A percentile compares a stretch with the other conserved stretches of the same genome.
These are phyloP conservation scores for Podarcis raffonei DNA, from an alignment of 2,113 vertebrate species.

Conservation along the genomic window DNA sequence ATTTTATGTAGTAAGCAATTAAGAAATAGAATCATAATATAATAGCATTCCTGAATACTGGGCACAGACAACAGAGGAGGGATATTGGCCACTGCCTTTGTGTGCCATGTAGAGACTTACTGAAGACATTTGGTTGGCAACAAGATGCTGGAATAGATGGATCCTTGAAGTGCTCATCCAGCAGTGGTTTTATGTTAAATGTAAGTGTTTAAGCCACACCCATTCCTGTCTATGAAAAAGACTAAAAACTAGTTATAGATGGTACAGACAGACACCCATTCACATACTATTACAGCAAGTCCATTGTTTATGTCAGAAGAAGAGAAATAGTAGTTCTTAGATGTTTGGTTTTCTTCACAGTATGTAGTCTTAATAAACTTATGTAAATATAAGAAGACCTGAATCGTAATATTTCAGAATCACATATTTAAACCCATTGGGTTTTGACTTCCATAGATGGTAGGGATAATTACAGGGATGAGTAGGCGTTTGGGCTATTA, in stretches of 20 bases:
- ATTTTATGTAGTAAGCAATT: too few species aligned
- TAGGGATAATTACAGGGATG: background rate
- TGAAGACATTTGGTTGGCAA: background rate
- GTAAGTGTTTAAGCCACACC: background rate
- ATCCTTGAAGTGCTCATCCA: too few species aligned
- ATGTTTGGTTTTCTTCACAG: background rate
- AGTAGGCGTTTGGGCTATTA: background rate
- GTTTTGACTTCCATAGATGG: background rate
- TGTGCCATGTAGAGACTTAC: background rate
- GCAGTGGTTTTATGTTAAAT: background rate
- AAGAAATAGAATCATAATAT: too few species aligned
- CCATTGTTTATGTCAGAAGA: background rate
- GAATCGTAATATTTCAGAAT: background rate
- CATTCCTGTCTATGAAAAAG: background rate
- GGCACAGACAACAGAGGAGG: too few species aligned
- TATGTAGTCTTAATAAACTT: background rate
- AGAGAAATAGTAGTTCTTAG: background rate
- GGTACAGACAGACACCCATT: background rate
- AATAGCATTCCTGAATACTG: too few species aligned
- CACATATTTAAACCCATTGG: background rate
- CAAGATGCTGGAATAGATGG: background rate
- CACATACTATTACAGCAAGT: background rate
- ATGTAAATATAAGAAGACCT: background rate
- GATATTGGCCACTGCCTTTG: background rate
- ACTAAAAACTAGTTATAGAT: background rate